Conservation (phyloP, 2,113 vertebrate species). For the Trochalopteron elliotii region DNA sequence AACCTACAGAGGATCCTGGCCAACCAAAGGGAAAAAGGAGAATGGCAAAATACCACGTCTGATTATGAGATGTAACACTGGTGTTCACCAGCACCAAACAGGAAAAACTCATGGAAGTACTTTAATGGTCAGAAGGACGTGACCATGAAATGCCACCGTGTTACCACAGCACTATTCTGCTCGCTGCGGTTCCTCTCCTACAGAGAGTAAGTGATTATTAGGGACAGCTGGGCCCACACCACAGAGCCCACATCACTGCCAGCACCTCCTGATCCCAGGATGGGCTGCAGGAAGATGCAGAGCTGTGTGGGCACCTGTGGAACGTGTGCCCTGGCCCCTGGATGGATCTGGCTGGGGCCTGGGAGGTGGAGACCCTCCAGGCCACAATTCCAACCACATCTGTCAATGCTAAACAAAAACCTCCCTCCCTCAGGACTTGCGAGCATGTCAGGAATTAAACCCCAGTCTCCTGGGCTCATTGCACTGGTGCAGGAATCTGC, state of each 20-base stretch:
- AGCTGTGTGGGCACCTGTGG: neutral
- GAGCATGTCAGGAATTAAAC: neutral
- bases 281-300: neutral
- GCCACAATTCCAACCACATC: neutral
- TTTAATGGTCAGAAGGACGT: neutral
- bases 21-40: neutral
- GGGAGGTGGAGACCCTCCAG: neutral
- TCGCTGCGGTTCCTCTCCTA: neutral
- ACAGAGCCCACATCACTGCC: rapidly evolving
- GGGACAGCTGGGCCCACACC: neutral
- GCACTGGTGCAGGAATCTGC: neutral
- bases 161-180: neutral
- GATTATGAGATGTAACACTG: neutral
- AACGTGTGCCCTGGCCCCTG: too few species aligned
- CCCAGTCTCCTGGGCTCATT: neutral
- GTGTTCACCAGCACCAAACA: neutral
- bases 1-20: neutral
- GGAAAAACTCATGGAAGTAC: neutral
- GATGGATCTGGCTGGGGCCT: neutral
- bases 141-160: neutral
- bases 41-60: neutral
- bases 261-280: neutral
- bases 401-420: neutral
- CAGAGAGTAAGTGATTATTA: neutral
- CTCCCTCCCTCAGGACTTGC: neutral